Evolutionary conservation across 2,797 vertebrate species (phyloP).

Genomic region (Sebastolobus alascanus): DNA sequence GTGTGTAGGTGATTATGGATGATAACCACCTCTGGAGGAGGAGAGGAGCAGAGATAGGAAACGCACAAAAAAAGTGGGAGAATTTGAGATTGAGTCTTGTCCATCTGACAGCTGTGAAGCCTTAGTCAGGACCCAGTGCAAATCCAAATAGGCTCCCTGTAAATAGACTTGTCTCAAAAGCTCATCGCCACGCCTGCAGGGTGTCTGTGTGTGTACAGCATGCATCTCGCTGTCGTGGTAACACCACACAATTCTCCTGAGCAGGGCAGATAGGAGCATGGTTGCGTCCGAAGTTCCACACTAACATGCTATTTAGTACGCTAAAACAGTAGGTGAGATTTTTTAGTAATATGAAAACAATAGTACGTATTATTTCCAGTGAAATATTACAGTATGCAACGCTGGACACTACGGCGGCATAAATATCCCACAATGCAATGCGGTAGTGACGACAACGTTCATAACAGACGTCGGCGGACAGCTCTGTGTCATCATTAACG

Average conservation of each 20-base stretch:
- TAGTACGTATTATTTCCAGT: no score
- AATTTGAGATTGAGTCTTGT: constrained; percentile 23
- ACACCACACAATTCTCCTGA: constrained; percentile 26
- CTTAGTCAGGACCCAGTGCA: constrained; percentile 23
- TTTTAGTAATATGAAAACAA: no score
- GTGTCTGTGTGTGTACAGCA: constrained; percentile 16
- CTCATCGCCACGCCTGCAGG: constrained; percentile 18
- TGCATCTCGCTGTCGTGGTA: constrained; percentile 51
- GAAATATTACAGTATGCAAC: no score
- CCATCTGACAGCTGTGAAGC: constrained; percentile 50
- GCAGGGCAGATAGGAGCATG: constrained; percentile 4
- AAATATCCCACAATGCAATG: no score
- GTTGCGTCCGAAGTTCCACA: no score
- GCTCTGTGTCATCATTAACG: no score
- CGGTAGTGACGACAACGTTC: no score
- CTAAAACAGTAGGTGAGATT: no score
- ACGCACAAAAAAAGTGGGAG: background rate
- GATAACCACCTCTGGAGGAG: constrained; percentile 29
- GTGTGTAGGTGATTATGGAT: background rate
- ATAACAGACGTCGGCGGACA: no score
- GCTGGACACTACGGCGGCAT: no score
- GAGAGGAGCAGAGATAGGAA: background rate
- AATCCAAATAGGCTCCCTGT: constrained; percentile 30
- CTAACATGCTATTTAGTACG: no score
- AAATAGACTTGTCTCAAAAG: constrained; percentile 35